phyloP scores from a whole-genome alignment of 2,797 vertebrate genomes.

The Borostomias antarcticus region DNA sequence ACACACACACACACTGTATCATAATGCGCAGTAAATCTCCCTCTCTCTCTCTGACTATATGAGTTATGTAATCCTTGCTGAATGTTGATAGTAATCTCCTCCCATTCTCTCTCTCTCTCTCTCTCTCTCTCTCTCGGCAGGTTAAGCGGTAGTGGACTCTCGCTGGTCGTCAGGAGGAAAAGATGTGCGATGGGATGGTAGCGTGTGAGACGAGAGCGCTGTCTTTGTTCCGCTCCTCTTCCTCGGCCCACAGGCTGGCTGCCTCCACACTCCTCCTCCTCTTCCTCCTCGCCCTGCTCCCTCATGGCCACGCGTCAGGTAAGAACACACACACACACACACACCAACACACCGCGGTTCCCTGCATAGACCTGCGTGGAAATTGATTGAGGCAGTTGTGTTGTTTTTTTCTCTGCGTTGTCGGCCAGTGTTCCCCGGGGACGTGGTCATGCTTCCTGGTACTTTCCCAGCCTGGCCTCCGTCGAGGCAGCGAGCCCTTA shows the following conservation, averaged over 20 bases:
- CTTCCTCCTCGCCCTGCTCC: conserved; percentile 72
- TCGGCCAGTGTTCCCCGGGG: conserved; percentile 54
- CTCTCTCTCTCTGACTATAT: conserved; percentile 41
- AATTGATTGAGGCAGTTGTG: conserved; percentile 52
- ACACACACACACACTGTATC: conserved; percentile 32
- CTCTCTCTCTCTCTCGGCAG: conserved; percentile 57
- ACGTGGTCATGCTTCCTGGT: conserved; percentile 46
- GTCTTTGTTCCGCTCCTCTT: conserved; percentile 56
- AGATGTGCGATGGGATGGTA: conserved; percentile 83
- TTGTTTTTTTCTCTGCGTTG: conserved; percentile 15
- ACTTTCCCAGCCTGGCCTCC: conserved; percentile 20
- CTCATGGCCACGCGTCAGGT: conserved; percentile 78
- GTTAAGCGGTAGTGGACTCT: conserved; percentile 75
- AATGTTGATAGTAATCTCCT: conserved; percentile 67
- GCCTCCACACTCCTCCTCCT: conserved; percentile 67
- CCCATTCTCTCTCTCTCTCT: conserved; percentile 31
- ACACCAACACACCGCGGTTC: background rate
- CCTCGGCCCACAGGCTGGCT: conserved; percentile 70
- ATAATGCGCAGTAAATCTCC: too few relatives aligned
- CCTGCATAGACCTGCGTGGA: conserved; percentile 13
- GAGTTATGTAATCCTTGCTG: conserved; percentile 68
- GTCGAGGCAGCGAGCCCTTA: background rate
- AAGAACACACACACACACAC: conserved; percentile 46
- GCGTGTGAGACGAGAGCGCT: conserved; percentile 72
- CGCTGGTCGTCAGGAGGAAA: conserved; percentile 69